phyloP scores from a whole-genome alignment of 53 echinoderm and acorn worm genomes.

The Pentamera pediparva region DNA sequence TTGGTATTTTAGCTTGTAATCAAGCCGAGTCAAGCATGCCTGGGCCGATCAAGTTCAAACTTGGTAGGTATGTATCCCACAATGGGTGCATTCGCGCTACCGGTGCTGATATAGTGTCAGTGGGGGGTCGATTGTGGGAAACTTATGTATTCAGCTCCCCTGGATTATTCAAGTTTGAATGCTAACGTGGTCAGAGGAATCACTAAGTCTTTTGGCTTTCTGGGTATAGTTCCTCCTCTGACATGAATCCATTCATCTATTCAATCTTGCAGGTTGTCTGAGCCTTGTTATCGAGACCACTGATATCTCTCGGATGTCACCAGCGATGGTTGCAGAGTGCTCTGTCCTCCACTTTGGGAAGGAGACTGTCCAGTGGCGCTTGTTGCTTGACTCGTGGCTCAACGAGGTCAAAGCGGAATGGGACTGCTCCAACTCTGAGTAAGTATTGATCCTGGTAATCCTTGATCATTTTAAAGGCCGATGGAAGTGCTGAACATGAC shows the following conservation, averaged over 20 bases:
- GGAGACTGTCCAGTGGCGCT: constrained; percentile 78
- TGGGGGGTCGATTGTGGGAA: too few species aligned
- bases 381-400: constrained; percentile 85
- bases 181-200: too few species aligned
- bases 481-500: too few species aligned
- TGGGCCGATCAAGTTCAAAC: too few species aligned
- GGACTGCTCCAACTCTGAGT: constrained; percentile 83
- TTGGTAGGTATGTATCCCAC: too few species aligned
- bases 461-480: neutral
- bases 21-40: too few species aligned
- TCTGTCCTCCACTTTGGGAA: constrained; percentile 60
- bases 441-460: neutral
- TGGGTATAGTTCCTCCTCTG: neutral
- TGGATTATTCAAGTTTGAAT: too few species aligned
- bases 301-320: constrained; percentile 64
- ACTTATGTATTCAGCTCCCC: too few species aligned
- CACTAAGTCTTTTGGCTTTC: too few species aligned
- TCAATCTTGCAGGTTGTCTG: constrained; percentile 52
- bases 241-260: neutral
- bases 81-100: too few species aligned
- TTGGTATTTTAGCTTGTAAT: too few species aligned
- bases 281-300: constrained; percentile 77
- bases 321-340: constrained; percentile 69
- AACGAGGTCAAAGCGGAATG: constrained; percentile 62
- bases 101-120: too few species aligned